A percentile compares a stretch with the other conserved stretches of the same genome.
phyloP scores from a whole-genome alignment of 2,797 vertebrate species.

The Hemibagrus guttatus region DNA sequence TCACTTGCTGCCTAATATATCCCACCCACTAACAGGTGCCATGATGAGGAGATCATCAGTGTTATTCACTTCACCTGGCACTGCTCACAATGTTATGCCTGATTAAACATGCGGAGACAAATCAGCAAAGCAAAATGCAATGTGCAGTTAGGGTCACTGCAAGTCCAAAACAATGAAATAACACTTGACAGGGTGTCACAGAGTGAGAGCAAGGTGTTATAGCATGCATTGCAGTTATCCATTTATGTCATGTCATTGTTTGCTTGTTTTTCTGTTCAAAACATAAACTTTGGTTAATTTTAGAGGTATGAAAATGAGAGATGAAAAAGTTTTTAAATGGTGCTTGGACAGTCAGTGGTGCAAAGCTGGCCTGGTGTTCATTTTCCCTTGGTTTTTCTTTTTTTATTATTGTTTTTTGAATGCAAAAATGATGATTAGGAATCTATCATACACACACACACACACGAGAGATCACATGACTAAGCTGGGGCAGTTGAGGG shows the following conservation, averaged over 20 bases:
- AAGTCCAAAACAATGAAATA: neutral
- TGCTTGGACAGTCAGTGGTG: no score
- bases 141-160: neutral
- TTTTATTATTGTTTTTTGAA: neutral
- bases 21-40: no score
- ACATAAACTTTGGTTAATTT: neutral
- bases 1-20: no score
- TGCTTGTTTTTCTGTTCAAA: neutral
- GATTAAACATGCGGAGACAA: neutral
- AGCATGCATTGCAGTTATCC: neutral
- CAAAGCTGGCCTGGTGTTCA: neutral
- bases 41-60: no score
- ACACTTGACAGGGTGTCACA: neutral
- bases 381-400: neutral
- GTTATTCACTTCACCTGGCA: no score
- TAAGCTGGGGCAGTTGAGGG: neutral
- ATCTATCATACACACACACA: no score
- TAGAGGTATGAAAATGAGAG: neutral
- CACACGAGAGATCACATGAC: neutral
- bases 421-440: neutral
- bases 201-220: neutral
- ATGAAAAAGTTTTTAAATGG: neutral
- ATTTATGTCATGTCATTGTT: neutral
- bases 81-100: no score
- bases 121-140: neutral